Base-by-base conservation (phyloP, 2,113 vertebrate species). In the Anarrhichthys ocellatus region DNA sequence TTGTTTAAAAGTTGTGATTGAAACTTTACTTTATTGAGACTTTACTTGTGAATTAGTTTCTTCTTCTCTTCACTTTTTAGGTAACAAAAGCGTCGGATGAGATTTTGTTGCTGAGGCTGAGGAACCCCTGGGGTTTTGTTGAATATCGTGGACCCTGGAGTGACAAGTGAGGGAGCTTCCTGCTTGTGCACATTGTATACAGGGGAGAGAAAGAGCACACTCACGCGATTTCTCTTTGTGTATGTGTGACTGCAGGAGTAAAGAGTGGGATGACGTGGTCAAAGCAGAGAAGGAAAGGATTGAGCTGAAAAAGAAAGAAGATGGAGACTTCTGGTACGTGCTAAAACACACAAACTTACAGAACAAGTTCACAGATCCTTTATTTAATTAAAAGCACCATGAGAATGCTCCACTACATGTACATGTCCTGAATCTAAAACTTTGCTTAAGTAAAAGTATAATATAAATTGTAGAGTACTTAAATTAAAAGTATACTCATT, bases 61-160 rank as follows among this genome's bases (percentile, higher is more conserved):
- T 59, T 27, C 6, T 34, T 61, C 64, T 80, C 22, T 87, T 73
- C 75, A 22, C 56, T 18, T 75, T 76, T 62, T 77, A 96, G 95
- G 91, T 96, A 65, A 89, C 5, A n/a, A 92, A 81, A 52, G 81
- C 27, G 0, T 73, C 87, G 0, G 86, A 85, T 4, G 94, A 94
- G 32, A 80, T 93, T 36, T 76, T 91, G 40, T 54, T 96, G 80
- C 75, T 96, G 73, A 93, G 83, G 75, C 79, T 96, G 83, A 93
- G 96, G 85, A 96, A 96, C 85, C 96, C 96, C 14, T 96, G 96
- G 96, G 96, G 96, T 13, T 96, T 95, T 61, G 77, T 95, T 0
- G 96, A 96, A 67, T 96, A 96, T 76, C 72, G 76, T 0, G 96
- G 96, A 40, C 92, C 95, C 2, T 96, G 96, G 96, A 96, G 96